phyloP scores from a whole-genome alignment of 35 echinoderm and acorn worm species.

The Apostichopus japonicus region DNA sequence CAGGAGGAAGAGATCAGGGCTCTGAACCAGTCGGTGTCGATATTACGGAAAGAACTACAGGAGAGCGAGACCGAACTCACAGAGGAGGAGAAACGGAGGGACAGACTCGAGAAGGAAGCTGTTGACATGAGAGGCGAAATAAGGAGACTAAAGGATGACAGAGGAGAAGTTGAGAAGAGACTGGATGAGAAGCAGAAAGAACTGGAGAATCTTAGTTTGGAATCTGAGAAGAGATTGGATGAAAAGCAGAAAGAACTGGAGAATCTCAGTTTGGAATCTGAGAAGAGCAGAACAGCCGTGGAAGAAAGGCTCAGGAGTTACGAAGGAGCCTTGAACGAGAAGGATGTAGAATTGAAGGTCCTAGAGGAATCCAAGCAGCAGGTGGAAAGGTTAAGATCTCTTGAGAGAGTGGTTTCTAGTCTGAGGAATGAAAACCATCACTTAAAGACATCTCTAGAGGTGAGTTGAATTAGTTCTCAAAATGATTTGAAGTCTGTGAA shows the following conservation, averaged over 20 bases:
- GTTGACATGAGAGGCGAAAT: not conserved
- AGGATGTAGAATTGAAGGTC: not conserved
- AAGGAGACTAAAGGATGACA: not conserved
- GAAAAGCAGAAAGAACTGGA: too few relatives aligned
- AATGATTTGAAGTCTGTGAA: too few relatives aligned
- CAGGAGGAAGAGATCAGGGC: not conserved
- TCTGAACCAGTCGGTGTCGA: not conserved
- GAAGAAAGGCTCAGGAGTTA: slow-evolving; percentile 9
- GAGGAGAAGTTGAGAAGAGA: not conserved
- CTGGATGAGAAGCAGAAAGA: too few relatives aligned
- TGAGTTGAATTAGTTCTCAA: not conserved
- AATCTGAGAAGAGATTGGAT: too few relatives aligned
- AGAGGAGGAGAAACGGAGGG: not conserved
- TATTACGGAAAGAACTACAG: not conserved
- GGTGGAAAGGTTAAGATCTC: not conserved
- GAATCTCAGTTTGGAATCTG: too few relatives aligned
- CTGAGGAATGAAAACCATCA: not conserved
- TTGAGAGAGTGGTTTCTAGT: not conserved
- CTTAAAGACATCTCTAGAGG: not conserved
- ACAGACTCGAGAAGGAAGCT: not conserved
- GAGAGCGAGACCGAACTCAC: not conserved
- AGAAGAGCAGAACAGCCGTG: not conserved
- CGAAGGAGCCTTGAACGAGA: slow-evolving; percentile 6
- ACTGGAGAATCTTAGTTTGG: too few relatives aligned
- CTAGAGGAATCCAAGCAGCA: not conserved